phyloP scores from a whole-genome alignment of 1,140 invertebrate species.

The Drosophila parabipectinata region DNA sequence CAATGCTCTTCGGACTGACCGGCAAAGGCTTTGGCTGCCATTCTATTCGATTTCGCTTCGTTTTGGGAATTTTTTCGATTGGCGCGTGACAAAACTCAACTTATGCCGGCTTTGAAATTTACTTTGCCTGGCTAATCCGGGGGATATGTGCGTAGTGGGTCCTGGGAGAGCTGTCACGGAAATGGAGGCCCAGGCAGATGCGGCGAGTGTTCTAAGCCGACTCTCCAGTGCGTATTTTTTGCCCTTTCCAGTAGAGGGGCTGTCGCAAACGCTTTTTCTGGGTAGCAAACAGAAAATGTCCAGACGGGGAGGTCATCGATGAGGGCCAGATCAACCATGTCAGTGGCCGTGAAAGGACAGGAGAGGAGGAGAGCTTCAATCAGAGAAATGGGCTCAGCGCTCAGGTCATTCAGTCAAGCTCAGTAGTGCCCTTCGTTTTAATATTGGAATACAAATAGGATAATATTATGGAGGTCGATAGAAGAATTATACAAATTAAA shows the following conservation, averaged over 20 bases:
- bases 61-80: slow-evolving; percentile 32
- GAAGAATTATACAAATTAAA: not conserved
- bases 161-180: slow-evolving; percentile 11
- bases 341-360: slow-evolving; percentile 28
- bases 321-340: slow-evolving; percentile 30
- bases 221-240: slow-evolving; percentile 44
- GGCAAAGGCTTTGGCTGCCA: slow-evolving; percentile 8
- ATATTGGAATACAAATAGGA: not conserved
- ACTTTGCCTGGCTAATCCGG: slow-evolving; percentile 60
- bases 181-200: not conserved
- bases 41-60: slow-evolving; percentile 42
- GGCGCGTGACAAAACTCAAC: slow-evolving; percentile 76
- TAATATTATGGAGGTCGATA: not conserved
- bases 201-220: slow-evolving; percentile 41
- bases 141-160: slow-evolving; percentile 17
- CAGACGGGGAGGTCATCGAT: slow-evolving; percentile 35
- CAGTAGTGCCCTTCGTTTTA: not conserved
- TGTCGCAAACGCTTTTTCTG: slow-evolving; percentile 53
- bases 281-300: slow-evolving; percentile 38
- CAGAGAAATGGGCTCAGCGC: slow-evolving; percentile 9
- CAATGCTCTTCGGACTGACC: slow-evolving; percentile 27
- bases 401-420: slow-evolving; percentile 27
- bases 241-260: slow-evolving; percentile 18
- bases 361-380: slow-evolving; percentile 9
- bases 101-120: slow-evolving; percentile 65